phyloP scores from a whole-genome alignment of 2,888 invertebrate genomes.

The Drosophila limbata region DNA sequence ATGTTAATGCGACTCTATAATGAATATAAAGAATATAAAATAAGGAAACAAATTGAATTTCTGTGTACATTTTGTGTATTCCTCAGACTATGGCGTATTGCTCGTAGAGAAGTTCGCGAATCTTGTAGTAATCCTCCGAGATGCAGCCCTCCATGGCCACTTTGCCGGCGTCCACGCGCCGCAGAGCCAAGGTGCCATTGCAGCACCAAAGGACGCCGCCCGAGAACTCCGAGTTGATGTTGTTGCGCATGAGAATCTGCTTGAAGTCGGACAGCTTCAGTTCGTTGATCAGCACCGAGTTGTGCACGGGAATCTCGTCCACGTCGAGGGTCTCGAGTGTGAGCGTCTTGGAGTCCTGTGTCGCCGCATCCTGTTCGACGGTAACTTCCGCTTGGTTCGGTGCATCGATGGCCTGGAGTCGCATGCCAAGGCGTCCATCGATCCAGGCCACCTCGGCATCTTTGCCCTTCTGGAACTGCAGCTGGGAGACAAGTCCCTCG shows the following conservation, averaged over 20 bases:
- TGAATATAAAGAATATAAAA: background rate
- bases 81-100: conserved; percentile 97
- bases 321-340: conserved; percentile 89
- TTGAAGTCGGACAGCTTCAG: conserved; percentile 96
- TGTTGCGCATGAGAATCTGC: conserved; percentile 90
- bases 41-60: background rate
- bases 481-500: conserved; percentile 94
- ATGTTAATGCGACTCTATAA: background rate
- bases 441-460: conserved; percentile 99
- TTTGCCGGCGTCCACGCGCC: conserved; percentile 95
- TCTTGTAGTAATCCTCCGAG: conserved; percentile 97
- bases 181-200: conserved; percentile 94
- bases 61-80: conserved; percentile 22
- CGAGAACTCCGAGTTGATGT: conserved; percentile 94
- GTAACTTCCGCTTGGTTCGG: conserved; percentile 74
- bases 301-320: conserved; percentile 88
- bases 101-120: conserved; percentile 95
- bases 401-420: conserved; percentile 88
- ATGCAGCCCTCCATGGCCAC: conserved; percentile 97
- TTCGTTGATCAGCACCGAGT: conserved; percentile 96
- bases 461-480: conserved; percentile 93
- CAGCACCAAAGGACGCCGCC: conserved; percentile 97
- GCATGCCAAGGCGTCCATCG: conserved; percentile 90
- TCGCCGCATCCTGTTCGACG: conserved; percentile 73
- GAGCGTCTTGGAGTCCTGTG: conserved; percentile 87